Base-by-base conservation (phyloP, 2,888 invertebrate genomes). In the Netelia inedita region DNA sequence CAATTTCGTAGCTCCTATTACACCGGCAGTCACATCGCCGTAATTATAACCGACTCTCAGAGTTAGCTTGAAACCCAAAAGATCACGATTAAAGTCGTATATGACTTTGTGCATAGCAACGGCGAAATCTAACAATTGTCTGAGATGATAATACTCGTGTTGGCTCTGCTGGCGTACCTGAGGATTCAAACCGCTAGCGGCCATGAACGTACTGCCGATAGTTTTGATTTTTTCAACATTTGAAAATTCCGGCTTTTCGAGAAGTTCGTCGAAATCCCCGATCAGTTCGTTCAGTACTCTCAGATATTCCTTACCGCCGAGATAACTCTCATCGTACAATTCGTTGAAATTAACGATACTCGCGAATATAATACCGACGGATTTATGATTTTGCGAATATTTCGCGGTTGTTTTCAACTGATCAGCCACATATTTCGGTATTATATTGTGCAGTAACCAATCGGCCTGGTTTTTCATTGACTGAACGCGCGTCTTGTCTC, bases 161-260 rank as follows among this genome's bases (percentile, higher is more conserved):
- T 95, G 94, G 87, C 96, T 96, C 63, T 95, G 94, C 23, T 95
- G 95, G 2, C 98, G 95, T 89, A 96, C 95, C 85, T 95, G 95
- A 0, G 98, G 98, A 94, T 99, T 98, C 80, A 99, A 94, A 0
- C 99, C 99, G 83, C 98, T 98, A 0, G 99, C 99, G 0, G 98
- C 99, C 99, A 99, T 99, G 91, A 98, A 99, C 0, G 98, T 98
- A 87, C 98, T 98, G 5, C 98, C 98, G 85, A 99, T 99, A 0
- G 99, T 99, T 94, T 99, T 99, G 87, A 99, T 99, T 94, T 99
- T 99, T 93, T 99, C 99, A 6, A 99, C 98, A 89, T 97, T 96
- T 59, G 96, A 96, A 90, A 97, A 98, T 88, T 97, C 96, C 0
- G 96, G 95, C 61, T 96, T 95, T 83, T 97, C 97, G 8, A 99